Percentiles rank a stretch among this genome's conserved stretches.
Conservation (phyloP, 2,797 vertebrate genomes). For the Syngnathus rostellatus region DNA sequence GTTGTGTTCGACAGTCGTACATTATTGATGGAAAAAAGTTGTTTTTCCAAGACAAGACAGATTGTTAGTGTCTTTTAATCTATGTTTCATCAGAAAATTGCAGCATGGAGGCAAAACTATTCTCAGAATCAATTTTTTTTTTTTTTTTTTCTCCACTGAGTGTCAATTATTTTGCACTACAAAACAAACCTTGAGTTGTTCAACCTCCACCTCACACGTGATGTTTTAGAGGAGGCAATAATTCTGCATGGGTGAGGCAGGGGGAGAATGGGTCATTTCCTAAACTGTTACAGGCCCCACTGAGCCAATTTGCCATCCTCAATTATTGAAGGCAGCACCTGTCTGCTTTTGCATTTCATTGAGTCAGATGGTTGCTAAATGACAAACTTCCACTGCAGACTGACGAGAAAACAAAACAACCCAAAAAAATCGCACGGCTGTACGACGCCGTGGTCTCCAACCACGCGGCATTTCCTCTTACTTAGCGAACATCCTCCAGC, state of each 20-base stretch:
- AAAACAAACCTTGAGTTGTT: too few species aligned
- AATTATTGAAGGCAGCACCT: constrained; percentile 59
- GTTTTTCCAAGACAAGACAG: not conserved
- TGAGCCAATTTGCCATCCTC: constrained; percentile 54
- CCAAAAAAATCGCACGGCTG: constrained; percentile 17
- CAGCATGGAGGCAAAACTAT: not conserved
- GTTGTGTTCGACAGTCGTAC: not conserved
- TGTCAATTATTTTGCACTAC: too few species aligned
- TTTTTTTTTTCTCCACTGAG: too few species aligned
- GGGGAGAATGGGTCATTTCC: constrained; percentile 46
- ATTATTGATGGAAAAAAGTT: not conserved
- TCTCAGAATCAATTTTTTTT: not conserved
- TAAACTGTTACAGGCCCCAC: constrained; percentile 36
- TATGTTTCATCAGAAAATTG: not conserved
- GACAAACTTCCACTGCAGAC: constrained; percentile 28
- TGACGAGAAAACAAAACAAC: constrained; percentile 34
- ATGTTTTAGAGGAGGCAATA: constrained; percentile 22
- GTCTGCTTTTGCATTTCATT: constrained; percentile 44
- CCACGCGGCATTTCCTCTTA: constrained; percentile 16
- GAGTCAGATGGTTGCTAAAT: constrained; percentile 25
- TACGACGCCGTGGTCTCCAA: constrained; percentile 11
- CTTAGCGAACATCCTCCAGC: constrained; percentile 35
- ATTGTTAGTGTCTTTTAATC: not conserved
- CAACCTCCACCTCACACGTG: not conserved
- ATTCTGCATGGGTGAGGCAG: constrained; percentile 27